Evolutionary conservation across 2,797 vertebrate genomes (phyloP), one percentile per base, ranked within the genome.

Genomic region (Gymnopithys bicolor): DNA sequence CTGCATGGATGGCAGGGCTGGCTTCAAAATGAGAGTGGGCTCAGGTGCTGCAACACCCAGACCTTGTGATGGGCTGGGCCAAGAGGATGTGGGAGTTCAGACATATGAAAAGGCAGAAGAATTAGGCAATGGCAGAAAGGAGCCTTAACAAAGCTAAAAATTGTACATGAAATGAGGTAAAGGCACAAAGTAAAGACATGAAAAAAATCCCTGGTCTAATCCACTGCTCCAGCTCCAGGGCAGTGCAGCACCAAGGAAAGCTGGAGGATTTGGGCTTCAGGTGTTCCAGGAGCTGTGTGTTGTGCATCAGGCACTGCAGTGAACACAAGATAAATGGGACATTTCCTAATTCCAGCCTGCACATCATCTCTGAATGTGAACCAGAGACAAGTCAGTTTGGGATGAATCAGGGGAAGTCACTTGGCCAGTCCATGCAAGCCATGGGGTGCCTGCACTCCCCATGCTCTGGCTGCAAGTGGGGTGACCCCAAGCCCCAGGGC

Each of bases 361-460:
- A 12, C 11, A 30, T 33, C 43, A 5, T 13, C 59, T n/a, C 49
- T 0, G 22, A 48, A 13, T 11, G 43, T 23, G 55, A 84, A 10
- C 4, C 30, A 51, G 37, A 35, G 22, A 8, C 0, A 18, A 25
- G 28, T 15, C 79, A 24, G 15, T 68, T 18, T 2, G 23, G 80
- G 75, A 28, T 51, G 45, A 49, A 33, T 32, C 13, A 7, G 33
- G 30, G 23, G 48, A 25, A 78, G 37, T 32, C n/a, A 3, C 2
- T 2, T 14, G 63, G 17, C 8, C 58, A 9, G 28, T 46, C 53
- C 8, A 1, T 2, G 3, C 33, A n/a, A 17, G 7, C 37, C 46
- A 2, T 0, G 3, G 25, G 10, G 53, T 41, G 30, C 25, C 53
- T 49, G 51, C 32, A 49, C 67, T 15, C 32, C 14, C 2, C 0